Conservation (phyloP, 30 jellyfish, hydroid and myxozoan genomes). For the Turritopsis rubra region DNA sequence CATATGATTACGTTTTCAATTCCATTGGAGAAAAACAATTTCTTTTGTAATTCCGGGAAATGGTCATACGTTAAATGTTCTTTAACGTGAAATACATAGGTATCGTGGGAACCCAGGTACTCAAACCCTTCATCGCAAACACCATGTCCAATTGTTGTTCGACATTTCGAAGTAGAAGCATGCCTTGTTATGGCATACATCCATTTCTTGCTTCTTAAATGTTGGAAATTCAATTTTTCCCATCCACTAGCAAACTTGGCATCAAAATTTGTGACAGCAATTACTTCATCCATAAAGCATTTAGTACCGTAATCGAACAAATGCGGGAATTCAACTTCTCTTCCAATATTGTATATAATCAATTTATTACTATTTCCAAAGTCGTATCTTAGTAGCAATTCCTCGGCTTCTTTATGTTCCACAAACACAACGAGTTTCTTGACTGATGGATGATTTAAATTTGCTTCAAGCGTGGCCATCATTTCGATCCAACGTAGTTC, state of each 20-base stretch:
- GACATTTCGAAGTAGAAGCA: neutral
- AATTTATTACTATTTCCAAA: neutral
- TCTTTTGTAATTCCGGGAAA: neutral
- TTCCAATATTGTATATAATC: neutral
- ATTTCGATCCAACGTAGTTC: neutral
- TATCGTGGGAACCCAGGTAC: neutral
- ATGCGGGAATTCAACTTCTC: neutral
- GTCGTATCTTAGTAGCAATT: neutral
- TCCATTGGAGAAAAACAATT: neutral
- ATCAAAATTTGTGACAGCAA: neutral
- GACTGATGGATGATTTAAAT: conserved; percentile 1
- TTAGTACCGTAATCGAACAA: neutral
- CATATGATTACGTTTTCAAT: neutral
- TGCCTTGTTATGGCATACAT: neutral
- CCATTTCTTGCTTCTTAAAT: neutral
- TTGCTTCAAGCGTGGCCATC: neutral
- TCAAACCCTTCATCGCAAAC: neutral
- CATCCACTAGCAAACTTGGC: neutral
- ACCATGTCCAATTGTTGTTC: neutral
- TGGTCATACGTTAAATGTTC: neutral
- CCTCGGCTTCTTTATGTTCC: neutral
- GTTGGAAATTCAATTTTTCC: neutral
- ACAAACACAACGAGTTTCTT: neutral
- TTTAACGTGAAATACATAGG: neutral
- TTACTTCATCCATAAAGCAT: neutral